Evolutionary conservation across 2,113 vertebrate species (phyloP).

Genomic region (Muscicapa adusta): DNA sequence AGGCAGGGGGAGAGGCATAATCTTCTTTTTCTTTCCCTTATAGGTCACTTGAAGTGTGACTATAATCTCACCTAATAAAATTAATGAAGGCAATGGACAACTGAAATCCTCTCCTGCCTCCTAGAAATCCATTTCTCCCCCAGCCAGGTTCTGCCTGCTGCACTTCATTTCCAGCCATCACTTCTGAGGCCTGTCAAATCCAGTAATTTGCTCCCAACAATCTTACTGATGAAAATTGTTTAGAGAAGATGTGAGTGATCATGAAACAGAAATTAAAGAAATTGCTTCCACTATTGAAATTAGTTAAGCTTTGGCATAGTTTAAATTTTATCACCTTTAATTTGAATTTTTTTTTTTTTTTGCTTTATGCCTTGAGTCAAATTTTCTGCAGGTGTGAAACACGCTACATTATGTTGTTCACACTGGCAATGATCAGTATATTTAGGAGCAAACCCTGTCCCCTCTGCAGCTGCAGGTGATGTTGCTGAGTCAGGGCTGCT

Average conservation of each 20-base stretch:
- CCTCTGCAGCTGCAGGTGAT: background rate
- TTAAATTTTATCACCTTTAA: background rate
- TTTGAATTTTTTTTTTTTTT: background rate
- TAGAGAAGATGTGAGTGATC: background rate
- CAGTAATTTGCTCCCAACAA: background rate
- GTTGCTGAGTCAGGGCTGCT: background rate
- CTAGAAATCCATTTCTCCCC: background rate
- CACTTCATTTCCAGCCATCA: background rate
- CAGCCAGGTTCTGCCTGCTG: background rate
- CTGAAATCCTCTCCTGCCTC: background rate
- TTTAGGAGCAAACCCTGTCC: background rate
- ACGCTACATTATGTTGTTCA: background rate
- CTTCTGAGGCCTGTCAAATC: background rate
- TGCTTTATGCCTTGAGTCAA: background rate
- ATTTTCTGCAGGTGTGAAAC: background rate
- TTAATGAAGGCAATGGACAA: background rate
- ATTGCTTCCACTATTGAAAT: background rate
- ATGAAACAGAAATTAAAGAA: constrained; percentile 8
- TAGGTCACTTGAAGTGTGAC: background rate
- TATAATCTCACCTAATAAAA: background rate
- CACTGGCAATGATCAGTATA: background rate
- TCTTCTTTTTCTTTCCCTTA: background rate
- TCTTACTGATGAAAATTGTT: constrained; percentile 6
- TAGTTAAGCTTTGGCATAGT: background rate
- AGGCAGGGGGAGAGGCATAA: background rate